A percentile compares a stretch with the other conserved stretches of the same genome.
Evolutionary conservation across 2,113 vertebrate genomes (phyloP).

Genomic region (Hirundichthys speculiger): DNA sequence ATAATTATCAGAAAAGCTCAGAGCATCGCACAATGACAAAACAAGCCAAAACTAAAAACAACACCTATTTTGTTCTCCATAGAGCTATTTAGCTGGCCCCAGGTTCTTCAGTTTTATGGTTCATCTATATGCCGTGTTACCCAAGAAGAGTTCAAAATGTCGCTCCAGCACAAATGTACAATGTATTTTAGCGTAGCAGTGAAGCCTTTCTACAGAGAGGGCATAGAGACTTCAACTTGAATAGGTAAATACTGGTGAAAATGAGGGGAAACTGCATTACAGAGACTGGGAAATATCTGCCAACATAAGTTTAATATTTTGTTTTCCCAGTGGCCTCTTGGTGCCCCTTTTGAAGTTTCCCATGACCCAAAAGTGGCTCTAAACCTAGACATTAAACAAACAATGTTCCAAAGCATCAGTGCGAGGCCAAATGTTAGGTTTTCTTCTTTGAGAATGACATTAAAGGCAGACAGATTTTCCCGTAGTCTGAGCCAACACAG

Average conservation of each 20-base stretch:
- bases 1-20: neutral
- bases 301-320: conserved; percentile 43
- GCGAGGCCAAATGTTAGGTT: conserved; percentile 15
- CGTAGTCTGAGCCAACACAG: too few relatives aligned
- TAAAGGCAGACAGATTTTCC: neutral
- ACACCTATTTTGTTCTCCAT: neutral
- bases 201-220: neutral
- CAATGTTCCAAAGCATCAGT: conserved; percentile 2
- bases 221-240: neutral
- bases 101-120: too few relatives aligned
- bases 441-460: conserved; percentile 10
- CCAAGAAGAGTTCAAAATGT: too few relatives aligned
- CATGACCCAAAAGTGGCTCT: conserved; percentile 56
- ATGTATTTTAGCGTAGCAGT: neutral
- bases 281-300: conserved; percentile 34
- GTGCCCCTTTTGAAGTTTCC: conserved; percentile 57
- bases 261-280: conserved; percentile 23
- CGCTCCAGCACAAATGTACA: neutral
- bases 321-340: conserved; percentile 46
- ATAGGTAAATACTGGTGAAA: neutral
- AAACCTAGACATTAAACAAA: conserved; percentile 24
- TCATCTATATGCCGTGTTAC: too few relatives aligned
- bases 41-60: neutral
- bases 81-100: too few relatives aligned
- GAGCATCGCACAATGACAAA: neutral